Base-by-base conservation (phyloP, 1,140 invertebrate genomes). In the Aphidius ervi region DNA sequence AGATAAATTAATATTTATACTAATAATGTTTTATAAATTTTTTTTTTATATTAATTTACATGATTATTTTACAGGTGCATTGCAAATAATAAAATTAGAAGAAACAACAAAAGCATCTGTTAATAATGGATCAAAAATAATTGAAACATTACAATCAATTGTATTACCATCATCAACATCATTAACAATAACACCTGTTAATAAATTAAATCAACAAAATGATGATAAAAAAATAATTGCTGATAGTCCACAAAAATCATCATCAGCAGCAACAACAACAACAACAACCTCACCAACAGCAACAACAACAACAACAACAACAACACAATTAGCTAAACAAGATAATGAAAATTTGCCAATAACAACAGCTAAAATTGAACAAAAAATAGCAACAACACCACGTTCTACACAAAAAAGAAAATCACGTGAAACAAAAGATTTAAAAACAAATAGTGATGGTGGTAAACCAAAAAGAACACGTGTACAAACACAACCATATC, bases 401-500 rank as follows among this genome's bases (percentile, higher is more conserved):
- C 68, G 74, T 52, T 2, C 23, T 3, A 65, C 66, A 23, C 72
- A 66, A 40, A 81, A 81, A 54, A 70, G 79, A 65, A 81, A 80
- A 67, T 70, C 75, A 5, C 74, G 75, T 59, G 79, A 81, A 59
- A 31, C 70, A 2, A 74, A 78, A 40, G 78, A 80, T 58, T 68
- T 72, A n/a, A 77, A 75, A 48, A 66, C 63, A 16, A 20, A 43
- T n/a, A 74, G 73, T 39, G 80, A 74, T 63, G 74, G 75, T 6
- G 72, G 73, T n/a, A 83, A 82, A 67, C 78, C 84, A 5, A 86
- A 85, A 64, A 75, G 85, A 65, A 79, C 80, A 59, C 72, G 84
- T 52, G 79, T 84, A 61, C 85, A 87, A 76, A 88, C 88, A 20
- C 88, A 90, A 70, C 85, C 88, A 7, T 94, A 91, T 77, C 92